Base-by-base conservation (phyloP, 2,888 invertebrate genomes). In the Catocala fraxini region DNA sequence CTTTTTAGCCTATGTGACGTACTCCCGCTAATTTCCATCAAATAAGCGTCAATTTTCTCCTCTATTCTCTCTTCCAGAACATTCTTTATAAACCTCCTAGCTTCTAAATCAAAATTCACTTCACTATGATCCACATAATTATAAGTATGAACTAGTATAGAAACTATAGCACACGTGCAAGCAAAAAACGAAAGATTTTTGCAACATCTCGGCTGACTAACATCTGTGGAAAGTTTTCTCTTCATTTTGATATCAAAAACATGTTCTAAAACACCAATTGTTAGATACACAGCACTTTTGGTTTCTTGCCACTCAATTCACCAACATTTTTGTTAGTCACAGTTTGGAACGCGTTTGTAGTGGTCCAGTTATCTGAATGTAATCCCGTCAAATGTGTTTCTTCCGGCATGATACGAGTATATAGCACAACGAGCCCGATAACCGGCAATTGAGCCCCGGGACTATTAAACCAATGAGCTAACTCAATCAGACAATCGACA, bases 401-500 rank as follows among this genome's bases (percentile, higher is more conserved):
- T 92, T 94, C 94, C 93, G 89, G 92, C 75, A 76, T 75, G 84
- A 87, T 87, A 85, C 70, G 81, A 79, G 81, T 45, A 45, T 47
- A 46, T 92, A 91, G 89, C 90, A 86, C 92, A 92, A 89, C 78
- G 75, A 61, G 77, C 68, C 86, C 84, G 91, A 92, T 91, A 90
- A 89, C 80, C 78, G 68, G 73, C 86, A 92, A 93, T 93, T 93
- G 92, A 86, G 87, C 70, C 69, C 71, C 74, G 68, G 70, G 80
- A 75, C 86, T 85, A 88, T 88, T 90, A 86, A 84, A 86, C 73
- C 77, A 81, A 81, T 76, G 73, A 81, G 80, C 76, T 74, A 80
- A 82, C 77, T 90, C 86, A 89, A 90, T 90, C 91, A 89, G 80
- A 67, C 79, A 76, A 87, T 92, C 90, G 92, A 90, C 91, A 90